Evolutionary conservation across 2,113 vertebrate genomes (phyloP).

Genomic region (Gymnorhina tibicen): DNA sequence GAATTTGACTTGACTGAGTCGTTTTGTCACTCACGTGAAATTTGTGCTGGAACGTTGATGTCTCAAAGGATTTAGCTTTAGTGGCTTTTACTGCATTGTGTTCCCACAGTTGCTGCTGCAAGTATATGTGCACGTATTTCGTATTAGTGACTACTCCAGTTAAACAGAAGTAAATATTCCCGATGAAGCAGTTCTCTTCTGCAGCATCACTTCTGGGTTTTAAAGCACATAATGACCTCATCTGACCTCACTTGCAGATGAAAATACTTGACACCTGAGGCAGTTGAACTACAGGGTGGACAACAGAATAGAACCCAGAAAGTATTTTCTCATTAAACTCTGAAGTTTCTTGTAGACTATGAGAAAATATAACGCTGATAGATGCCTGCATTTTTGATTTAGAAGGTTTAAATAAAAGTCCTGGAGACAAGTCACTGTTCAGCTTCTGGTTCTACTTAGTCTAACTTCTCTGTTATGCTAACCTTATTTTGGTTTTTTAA

Average conservation of each 20-base stretch:
- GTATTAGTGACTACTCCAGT: neutral
- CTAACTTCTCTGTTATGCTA: neutral
- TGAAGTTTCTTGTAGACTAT: neutral
- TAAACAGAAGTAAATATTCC: neutral
- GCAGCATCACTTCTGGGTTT: neutral
- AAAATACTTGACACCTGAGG: neutral
- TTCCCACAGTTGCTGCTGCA: neutral
- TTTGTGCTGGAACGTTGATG: neutral
- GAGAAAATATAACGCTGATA: neutral
- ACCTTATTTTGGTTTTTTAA: neutral
- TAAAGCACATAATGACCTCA: neutral
- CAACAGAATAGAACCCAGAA: neutral
- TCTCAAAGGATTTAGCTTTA: neutral
- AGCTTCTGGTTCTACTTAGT: neutral
- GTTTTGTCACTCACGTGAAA: neutral
- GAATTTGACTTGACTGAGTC: neutral
- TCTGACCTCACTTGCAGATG: neutral
- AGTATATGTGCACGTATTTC: neutral
- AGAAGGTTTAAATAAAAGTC: neutral
- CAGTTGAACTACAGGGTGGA: neutral
- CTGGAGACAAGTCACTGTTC: neutral
- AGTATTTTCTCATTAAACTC: neutral
- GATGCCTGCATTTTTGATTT: neutral
- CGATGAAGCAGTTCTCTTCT: neutral
- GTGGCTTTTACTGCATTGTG: neutral